Evolutionary conservation across 2,113 vertebrate genomes (phyloP), one percentile per base, ranked within the genome.

Genomic region (Sinocyclocheilus maitianheensis): DNA sequence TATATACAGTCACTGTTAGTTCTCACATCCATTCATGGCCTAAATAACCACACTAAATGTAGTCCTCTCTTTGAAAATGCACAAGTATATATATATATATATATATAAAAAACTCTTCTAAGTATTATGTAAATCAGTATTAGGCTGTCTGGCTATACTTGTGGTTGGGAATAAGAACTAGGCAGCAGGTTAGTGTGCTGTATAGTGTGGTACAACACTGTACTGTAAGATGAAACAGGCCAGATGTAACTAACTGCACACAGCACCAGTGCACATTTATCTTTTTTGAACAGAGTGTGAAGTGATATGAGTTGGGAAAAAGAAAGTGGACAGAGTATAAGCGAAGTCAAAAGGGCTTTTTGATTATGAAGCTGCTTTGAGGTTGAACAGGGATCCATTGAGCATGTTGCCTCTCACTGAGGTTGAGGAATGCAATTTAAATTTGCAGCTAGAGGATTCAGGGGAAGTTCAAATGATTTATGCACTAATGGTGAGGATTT

Each of bases 41-140:
- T 24, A 71, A 65, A 48, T 26, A 58, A 12, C 58, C 75, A 81
- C 43, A 48, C 37, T 62, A 75, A 75, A 65, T 71, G 30, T 48
- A 16, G 65, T 81, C 12, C 53, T 78, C 48, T 87, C 84, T 43
- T 37, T 90, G 14, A 74, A 58, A 71, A 77, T 92, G 88, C 60
- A 75, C 24, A 84, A 89, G 90, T 94, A 12, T 46, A 48, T 12
- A 89, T 85, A 63, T 93, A 26, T 94, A 12, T 46, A 48, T 12
- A 89, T 85, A 63, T 93, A 88, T 93, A 92, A 93, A 91, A 91
- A 93, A 89, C 88, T 92, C 92, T 88, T 85, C 90, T 90, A 89
- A 96, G 94, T 94, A 90, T 95, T 94, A 90, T 95, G 93, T 95
- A 94, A 43, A 93, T 91, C 95, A 95, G 95, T 96, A 94, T 96